These are phyloP conservation scores for Leucophenga montana DNA, from an alignment of 2,888 invertebrate species.

Conservation along the genomic window DNA sequence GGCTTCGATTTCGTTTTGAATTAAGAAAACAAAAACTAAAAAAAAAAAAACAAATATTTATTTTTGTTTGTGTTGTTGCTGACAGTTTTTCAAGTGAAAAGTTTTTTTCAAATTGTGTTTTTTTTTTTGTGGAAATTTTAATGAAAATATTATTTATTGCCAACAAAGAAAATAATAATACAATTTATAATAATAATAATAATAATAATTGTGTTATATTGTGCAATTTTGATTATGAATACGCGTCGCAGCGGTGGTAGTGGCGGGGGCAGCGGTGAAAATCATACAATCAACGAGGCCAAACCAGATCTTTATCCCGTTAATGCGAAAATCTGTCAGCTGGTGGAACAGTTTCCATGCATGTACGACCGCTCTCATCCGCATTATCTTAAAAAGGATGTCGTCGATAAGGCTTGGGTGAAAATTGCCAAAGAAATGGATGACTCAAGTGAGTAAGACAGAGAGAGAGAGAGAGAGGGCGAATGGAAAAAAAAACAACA, in stretches of 20 bases:
- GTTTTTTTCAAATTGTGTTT: background rate
- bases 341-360: slow-evolving; percentile 65
- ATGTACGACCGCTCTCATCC: slow-evolving; percentile 68
- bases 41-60: background rate
- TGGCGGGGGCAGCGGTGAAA: slow-evolving; percentile 10
- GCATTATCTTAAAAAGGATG: slow-evolving; percentile 63
- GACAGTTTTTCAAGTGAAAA: slow-evolving; percentile 28
- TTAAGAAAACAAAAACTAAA: background rate
- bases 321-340: slow-evolving; percentile 66
- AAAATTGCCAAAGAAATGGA: slow-evolving; percentile 64
- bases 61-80: slow-evolving; percentile 44
- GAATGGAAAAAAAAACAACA: background rate
- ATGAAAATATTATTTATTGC: background rate
- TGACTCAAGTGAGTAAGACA: slow-evolving; percentile 59
- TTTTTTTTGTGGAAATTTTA: no score
- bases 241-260: slow-evolving; percentile 48
- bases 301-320: slow-evolving; percentile 61
- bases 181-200: slow-evolving; percentile 40
- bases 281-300: slow-evolving; percentile 13
- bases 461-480: background rate
- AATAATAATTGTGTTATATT: slow-evolving; percentile 9
- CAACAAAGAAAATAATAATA: background rate
- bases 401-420: slow-evolving; percentile 65
- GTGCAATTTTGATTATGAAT: slow-evolving; percentile 36
- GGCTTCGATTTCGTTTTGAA: slow-evolving; percentile 9